phyloP scores from a whole-genome alignment of 1,140 invertebrate species.

The Tetragonula clypearis region DNA sequence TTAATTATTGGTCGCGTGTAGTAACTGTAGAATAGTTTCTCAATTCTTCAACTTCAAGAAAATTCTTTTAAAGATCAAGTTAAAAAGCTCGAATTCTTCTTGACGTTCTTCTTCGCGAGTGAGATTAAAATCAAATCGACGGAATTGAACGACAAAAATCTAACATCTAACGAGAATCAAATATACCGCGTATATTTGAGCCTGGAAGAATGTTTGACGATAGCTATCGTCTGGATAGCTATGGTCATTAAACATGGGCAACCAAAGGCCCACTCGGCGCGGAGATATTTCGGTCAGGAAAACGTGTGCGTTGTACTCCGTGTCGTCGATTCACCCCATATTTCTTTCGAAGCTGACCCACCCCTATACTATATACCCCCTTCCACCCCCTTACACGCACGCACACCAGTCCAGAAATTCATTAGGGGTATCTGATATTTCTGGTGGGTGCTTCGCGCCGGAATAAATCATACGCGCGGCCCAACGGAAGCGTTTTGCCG shows the following conservation, averaged over 20 bases:
- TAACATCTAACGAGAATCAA: not conserved
- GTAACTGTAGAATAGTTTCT: no score
- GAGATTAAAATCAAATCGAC: no score
- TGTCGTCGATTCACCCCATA: slow-evolving; percentile 42
- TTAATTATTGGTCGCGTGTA: no score
- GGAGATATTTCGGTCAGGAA: slow-evolving; percentile 38
- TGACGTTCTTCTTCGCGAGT: no score
- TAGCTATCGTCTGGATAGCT: not conserved
- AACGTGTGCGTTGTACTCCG: slow-evolving; percentile 11
- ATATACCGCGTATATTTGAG: not conserved
- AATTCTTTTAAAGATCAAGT: no score
- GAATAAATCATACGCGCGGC: slow-evolving; percentile 77
- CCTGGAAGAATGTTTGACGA: not conserved
- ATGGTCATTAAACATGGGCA: slow-evolving; percentile 26
- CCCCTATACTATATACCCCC: slow-evolving; percentile 20
- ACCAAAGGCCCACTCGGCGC: slow-evolving; percentile 5
- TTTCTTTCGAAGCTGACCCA: slow-evolving; percentile 17
- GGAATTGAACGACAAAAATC: no score
- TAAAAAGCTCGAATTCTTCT: no score
- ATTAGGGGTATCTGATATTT: slow-evolving; percentile 81
- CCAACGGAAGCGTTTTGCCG: slow-evolving; percentile 64
- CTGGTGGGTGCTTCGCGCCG: slow-evolving; percentile 78
- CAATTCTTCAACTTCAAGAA: no score
- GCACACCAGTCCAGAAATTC: slow-evolving; percentile 74
- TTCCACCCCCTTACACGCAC: slow-evolving; percentile 34